phyloP scores from a whole-genome alignment of 2,113 vertebrate species.

The Gasterosteus aculeatus region DNA sequence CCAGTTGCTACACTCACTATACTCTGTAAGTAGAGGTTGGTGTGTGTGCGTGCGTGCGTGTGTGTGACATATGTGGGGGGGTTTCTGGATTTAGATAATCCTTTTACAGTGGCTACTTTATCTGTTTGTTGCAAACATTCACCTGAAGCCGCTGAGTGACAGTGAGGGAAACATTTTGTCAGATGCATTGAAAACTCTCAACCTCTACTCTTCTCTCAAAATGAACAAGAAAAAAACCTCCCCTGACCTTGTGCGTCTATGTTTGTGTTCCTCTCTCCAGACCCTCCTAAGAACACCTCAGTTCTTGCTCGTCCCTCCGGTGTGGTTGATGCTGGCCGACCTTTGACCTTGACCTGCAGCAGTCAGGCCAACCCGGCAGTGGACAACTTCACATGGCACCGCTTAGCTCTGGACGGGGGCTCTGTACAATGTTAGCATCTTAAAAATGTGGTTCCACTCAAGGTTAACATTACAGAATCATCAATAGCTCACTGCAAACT shows the following conservation, averaged over 20 bases:
- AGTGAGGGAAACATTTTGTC: not conserved
- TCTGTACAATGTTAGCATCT: constrained; percentile 70
- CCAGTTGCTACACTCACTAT: constrained; percentile 65
- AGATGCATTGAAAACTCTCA: not conserved
- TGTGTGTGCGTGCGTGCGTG: not conserved
- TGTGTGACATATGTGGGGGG: not conserved
- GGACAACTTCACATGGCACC: constrained; percentile 85
- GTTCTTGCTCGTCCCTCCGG: constrained; percentile 80
- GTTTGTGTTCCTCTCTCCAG: constrained; percentile 48
- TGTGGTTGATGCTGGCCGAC: constrained; percentile 81
- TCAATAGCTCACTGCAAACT: constrained; percentile 1
- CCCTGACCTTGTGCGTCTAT: not conserved
- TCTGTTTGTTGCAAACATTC: not conserved
- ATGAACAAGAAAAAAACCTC: not conserved
- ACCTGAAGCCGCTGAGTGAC: not conserved
- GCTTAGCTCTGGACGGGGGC: constrained; percentile 68
- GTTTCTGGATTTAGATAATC: not conserved
- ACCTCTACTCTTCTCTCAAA: not conserved
- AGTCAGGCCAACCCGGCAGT: constrained; percentile 82
- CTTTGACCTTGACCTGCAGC: constrained; percentile 83
- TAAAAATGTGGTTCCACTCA: constrained; percentile 53
- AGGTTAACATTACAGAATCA: constrained; percentile 36
- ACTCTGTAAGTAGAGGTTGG: constrained; percentile 75
- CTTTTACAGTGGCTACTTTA: not conserved
- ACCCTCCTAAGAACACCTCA: constrained; percentile 83